These are phyloP conservation scores for Dolomedes plantarius DNA, from an alignment of 2,888 invertebrate genomes.

Conservation along the genomic window DNA sequence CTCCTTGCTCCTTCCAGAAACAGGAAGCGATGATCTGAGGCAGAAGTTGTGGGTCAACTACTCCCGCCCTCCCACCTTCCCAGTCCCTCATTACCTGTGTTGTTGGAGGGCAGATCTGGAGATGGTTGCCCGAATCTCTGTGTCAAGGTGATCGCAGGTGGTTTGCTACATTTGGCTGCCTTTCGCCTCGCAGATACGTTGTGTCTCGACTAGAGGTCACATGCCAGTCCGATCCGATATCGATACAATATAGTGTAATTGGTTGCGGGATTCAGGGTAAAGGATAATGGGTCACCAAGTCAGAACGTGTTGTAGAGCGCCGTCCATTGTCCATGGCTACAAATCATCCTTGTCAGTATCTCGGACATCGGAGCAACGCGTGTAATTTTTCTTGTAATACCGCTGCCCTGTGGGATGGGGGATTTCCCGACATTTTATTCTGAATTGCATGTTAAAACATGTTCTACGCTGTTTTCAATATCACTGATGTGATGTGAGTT, in stretches of 20 bases:
- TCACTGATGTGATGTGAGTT: too few species aligned
- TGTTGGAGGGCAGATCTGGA: neutral
- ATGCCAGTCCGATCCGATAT: neutral
- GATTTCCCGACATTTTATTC: too few species aligned
- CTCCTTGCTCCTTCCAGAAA: neutral
- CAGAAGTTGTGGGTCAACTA: neutral
- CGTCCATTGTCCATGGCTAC: neutral
- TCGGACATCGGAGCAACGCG: too few species aligned
- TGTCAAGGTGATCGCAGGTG: neutral
- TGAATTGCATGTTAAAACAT: too few species aligned
- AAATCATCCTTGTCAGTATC: neutral
- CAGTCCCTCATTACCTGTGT: neutral
- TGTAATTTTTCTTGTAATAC: too few species aligned
- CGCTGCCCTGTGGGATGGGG: too few species aligned
- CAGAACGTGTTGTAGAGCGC: neutral
- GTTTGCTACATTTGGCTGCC: neutral
- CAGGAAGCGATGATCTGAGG: constrained; percentile 5
- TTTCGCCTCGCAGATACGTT: neutral
- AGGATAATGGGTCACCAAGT: neutral
- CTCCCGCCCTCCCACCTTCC: neutral
- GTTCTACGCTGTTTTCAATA: too few species aligned
- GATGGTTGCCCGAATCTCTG: neutral
- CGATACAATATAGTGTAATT: neutral
- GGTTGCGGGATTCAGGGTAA: neutral
- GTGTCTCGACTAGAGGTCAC: neutral